phyloP scores from a whole-genome alignment of 2,888 invertebrate genomes.

The Hylaea fasciaria region DNA sequence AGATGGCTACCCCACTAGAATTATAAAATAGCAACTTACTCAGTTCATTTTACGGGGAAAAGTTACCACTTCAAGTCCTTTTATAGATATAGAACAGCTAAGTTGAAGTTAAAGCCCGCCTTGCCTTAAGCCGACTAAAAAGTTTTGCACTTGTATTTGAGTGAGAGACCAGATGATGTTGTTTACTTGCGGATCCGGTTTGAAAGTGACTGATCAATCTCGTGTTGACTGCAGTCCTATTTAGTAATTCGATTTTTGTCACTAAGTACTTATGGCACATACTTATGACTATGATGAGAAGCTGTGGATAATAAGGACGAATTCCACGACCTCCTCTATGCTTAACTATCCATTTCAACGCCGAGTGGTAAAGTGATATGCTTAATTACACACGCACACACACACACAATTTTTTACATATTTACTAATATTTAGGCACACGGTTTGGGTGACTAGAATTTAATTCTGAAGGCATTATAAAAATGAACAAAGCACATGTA shows the following conservation, averaged over 20 bases:
- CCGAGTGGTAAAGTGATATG: no score
- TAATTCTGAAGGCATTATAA: no score
- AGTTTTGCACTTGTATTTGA: slow-evolving; percentile 11
- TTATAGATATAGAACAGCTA: slow-evolving; percentile 10
- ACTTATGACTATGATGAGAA: no score
- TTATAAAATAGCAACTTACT: slow-evolving; percentile 25
- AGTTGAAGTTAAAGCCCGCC: background rate
- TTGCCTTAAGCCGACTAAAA: slow-evolving; percentile 6
- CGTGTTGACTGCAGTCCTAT: slow-evolving; percentile 26
- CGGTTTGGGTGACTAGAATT: no score
- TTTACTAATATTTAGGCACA: no score
- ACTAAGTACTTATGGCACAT: no score
- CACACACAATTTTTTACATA: no score
- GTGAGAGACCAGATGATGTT: slow-evolving; percentile 8
- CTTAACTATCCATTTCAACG: no score
- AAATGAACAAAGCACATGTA: no score
- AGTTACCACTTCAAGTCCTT: slow-evolving; percentile 12
- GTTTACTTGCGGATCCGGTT: slow-evolving; percentile 12
- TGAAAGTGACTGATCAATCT: slow-evolving; percentile 28
- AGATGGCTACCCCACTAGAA: slow-evolving; percentile 20
- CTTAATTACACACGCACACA: no score
- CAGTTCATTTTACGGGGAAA: slow-evolving; percentile 7
- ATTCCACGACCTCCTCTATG: no score
- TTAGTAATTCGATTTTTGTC: background rate
- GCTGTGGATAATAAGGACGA: no score